Evolutionary conservation across 2,888 invertebrate genomes (phyloP).

Genomic region (Catocala nupta): DNA sequence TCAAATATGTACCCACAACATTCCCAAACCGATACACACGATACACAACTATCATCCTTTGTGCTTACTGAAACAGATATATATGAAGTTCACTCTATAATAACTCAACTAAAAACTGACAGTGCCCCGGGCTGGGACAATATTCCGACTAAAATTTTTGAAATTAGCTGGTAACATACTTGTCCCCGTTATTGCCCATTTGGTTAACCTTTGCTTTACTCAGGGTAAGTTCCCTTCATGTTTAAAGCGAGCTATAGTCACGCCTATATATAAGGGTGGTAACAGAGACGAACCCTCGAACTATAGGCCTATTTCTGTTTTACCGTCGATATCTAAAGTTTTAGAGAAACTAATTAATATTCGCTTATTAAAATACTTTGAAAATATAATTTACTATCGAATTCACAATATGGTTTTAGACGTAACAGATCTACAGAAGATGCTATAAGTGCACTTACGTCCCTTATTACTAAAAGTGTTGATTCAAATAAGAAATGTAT

Average conservation of each 20-base stretch:
- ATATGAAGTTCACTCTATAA: background rate
- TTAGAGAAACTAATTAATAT: too few species aligned
- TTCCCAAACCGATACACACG: background rate
- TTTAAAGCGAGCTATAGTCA: constrained; percentile 4
- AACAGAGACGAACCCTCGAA: background rate
- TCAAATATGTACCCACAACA: background rate
- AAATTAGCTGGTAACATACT: constrained; percentile 1
- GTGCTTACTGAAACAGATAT: background rate
- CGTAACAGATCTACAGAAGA: background rate
- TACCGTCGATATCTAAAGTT: too few species aligned
- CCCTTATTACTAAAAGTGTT: background rate
- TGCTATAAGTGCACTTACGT: background rate
- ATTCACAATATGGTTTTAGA: too few species aligned
- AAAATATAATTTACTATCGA: too few species aligned
- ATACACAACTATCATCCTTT: background rate
- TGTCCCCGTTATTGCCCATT: constrained; percentile 2
- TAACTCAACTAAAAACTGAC: background rate
- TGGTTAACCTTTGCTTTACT: constrained; percentile 2
- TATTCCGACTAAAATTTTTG: background rate
- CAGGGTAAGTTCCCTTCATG: constrained; percentile 2
- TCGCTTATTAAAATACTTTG: too few species aligned
- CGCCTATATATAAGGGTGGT: constrained; percentile 10
- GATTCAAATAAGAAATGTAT: background rate
- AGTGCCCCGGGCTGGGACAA: constrained; percentile 1
- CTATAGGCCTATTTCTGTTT: constrained; percentile 1